Percentiles rank a stretch among this genome's conserved stretches.
Evolutionary conservation across 64 coral and sea anemone species (phyloP).

Genomic region (Orbicella faveolata): DNA sequence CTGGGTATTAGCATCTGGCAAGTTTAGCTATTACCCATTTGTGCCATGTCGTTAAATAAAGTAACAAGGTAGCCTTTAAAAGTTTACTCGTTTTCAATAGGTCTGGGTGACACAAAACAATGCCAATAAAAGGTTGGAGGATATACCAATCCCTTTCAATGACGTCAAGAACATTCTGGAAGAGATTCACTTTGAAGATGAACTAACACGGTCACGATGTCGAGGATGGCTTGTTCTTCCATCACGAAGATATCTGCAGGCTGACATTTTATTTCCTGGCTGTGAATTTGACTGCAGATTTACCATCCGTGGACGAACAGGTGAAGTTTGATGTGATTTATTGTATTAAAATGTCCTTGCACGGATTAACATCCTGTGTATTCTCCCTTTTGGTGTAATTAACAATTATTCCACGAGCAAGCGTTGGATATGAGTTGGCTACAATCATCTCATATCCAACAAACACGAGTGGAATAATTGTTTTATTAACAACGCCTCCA

Average conservation of each 20-base stretch:
- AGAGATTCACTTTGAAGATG: neutral
- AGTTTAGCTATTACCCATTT: too few relatives aligned
- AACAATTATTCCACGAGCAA: too few relatives aligned
- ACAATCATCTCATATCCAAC: too few relatives aligned
- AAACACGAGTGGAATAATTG: too few relatives aligned
- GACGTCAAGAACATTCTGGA: constrained; percentile 19
- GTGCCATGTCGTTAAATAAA: too few relatives aligned
- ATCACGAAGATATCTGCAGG: constrained; percentile 1
- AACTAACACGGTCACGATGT: neutral
- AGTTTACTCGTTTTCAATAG: neutral
- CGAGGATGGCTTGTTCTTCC: constrained; percentile 21
- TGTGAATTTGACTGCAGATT: constrained; percentile 24
- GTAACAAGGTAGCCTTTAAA: too few relatives aligned
- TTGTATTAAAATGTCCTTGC: neutral
- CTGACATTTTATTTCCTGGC: constrained; percentile 24
- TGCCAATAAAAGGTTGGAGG: neutral
- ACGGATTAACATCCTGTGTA: too few relatives aligned
- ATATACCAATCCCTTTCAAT: constrained; percentile 6
- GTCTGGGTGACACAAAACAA: neutral
- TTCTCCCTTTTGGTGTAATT: too few relatives aligned
- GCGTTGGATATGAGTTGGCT: too few relatives aligned
- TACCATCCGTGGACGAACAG: neutral
- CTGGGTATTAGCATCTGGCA: too few relatives aligned
- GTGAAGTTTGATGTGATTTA: neutral
- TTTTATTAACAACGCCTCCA: too few relatives aligned